Conservation (phyloP, 2,113 vertebrate species). For the Hydrochoerus hydrochaeris region DNA sequence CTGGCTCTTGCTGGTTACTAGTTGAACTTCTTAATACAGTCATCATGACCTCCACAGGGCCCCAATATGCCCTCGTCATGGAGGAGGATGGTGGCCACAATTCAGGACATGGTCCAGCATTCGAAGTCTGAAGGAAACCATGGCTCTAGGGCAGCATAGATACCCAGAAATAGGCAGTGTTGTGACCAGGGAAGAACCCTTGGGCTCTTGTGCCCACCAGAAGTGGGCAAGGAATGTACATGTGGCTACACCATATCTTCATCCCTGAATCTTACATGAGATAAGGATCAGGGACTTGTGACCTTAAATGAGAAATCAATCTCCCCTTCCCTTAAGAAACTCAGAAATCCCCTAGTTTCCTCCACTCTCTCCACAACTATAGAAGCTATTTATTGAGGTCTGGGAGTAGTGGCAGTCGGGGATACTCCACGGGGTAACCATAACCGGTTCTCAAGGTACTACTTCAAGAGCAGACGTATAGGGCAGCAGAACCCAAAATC, state of each 20-base stretch:
- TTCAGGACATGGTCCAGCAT: background rate
- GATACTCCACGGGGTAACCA: no score
- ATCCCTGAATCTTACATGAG: background rate
- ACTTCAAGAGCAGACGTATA: background rate
- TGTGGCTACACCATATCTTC: background rate
- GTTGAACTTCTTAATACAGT: background rate
- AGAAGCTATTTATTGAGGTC: background rate
- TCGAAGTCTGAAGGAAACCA: background rate
- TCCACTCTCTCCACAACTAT: background rate
- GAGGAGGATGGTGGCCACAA: background rate
- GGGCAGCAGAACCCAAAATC: background rate
- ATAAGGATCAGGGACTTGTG: background rate
- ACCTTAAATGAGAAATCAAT: background rate
- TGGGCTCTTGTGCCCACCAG: background rate
- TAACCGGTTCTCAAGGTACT: background rate
- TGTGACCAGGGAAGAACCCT: background rate
- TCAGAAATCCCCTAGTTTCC: background rate
- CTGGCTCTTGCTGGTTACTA: background rate
- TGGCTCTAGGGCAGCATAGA: background rate
- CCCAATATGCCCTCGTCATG: background rate
- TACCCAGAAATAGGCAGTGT: background rate
- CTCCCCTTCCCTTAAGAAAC: background rate
- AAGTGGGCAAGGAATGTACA: background rate
- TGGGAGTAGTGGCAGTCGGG: no score
- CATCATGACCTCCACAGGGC: background rate